Evolutionary conservation across 2,888 invertebrate species (phyloP), one percentile per base, ranked within the genome.

Genomic region (Aquatica leii): DNA sequence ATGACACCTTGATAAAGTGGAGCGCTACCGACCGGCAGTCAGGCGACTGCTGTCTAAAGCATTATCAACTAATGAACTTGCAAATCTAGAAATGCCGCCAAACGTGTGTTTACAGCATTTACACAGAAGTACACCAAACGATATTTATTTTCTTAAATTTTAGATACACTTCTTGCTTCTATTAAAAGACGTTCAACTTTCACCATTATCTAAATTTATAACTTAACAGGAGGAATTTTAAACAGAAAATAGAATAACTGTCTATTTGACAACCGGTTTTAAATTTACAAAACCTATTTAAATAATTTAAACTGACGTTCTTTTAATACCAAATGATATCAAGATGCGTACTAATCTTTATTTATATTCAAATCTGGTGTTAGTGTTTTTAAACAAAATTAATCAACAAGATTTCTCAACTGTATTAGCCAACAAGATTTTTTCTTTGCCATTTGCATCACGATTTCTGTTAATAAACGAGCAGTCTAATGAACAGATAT

Each of bases 251-350:
- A 60, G 64, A 57, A 73, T 73, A 73, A 72, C 73, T 74, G 73
- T 74, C 73, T 43, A 69, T 60, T 53, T 69, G 46, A 46, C 46
- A 73, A 77, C 77, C 76, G 77, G 78, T 77, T 77, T 73, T 70
- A 71, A 74, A 74, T 76, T 76, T 74, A 76, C 75, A 67, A 72
- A 76, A 74, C 74, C 74, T 74, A 76, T 77, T 77, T 76, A 77
- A 75, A 77, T 78, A 77, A 77, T 77, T 77, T 76, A 74, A 77
- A 77, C 76, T 78, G 77, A 77, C 77, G 77, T 78, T 78, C 77
- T 77, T 76, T 78, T 77, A 77, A 78, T 78, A 74, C 72, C 73
- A 73, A 74, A 74, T 70, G 76, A 74, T 72, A 75, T 74, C 73
- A 69, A 70, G 73, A 73, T 73, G 65, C 59, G 65, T 63, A 52